These are phyloP conservation scores for Philhelius pedissequus DNA, from an alignment of 2,888 invertebrate species.

Conservation along the genomic window DNA sequence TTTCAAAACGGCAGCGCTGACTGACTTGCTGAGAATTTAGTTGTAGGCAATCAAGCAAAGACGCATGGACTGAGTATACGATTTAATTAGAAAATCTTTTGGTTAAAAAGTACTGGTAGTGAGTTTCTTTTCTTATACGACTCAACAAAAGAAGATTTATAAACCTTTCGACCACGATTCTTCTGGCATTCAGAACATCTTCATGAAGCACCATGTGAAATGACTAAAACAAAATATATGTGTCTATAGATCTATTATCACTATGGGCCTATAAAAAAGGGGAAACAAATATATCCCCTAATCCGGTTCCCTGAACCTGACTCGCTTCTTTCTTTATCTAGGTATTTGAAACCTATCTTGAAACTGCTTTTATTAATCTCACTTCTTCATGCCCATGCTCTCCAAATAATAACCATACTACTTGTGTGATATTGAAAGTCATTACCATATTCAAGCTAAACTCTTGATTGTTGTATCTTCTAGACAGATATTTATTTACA, in stretches of 20 bases:
- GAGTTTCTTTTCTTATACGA: too few relatives aligned
- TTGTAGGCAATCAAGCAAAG: too few relatives aligned
- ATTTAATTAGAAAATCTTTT: too few relatives aligned
- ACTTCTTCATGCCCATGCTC: not conserved
- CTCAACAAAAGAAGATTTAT: too few relatives aligned
- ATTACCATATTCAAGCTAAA: not conserved
- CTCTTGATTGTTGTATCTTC: not conserved
- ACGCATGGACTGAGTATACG: too few relatives aligned
- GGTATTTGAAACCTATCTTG: not conserved
- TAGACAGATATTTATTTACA: not conserved
- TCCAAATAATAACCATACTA: not conserved
- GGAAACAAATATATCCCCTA: not conserved
- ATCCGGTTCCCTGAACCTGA: conserved; percentile 19
- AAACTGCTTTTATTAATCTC: not conserved
- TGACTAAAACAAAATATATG: too few relatives aligned
- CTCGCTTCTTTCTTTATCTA: not conserved
- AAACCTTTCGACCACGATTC: too few relatives aligned
- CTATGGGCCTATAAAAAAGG: not conserved
- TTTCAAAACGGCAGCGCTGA: too few relatives aligned
- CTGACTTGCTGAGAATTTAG: too few relatives aligned
- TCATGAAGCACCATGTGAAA: too few relatives aligned
- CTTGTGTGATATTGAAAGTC: not conserved
- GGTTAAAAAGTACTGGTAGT: too few relatives aligned
- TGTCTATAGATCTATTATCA: too few relatives aligned
- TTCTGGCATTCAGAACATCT: not conserved